These are phyloP conservation scores for Philopedon plagiatum DNA, from an alignment of 2,888 invertebrate genomes.

Conservation along the genomic window DNA sequence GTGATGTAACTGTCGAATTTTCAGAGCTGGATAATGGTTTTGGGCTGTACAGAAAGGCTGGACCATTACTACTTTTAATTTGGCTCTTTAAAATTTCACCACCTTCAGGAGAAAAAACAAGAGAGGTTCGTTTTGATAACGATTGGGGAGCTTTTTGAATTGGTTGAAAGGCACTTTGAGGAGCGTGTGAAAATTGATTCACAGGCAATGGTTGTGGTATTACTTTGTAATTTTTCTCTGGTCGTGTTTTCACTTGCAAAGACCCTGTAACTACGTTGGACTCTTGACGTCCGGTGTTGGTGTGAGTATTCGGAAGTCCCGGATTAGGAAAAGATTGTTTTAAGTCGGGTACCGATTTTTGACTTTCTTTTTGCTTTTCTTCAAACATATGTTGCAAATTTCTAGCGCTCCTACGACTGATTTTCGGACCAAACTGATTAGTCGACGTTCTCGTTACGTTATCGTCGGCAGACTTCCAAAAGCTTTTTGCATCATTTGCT, in stretches of 20 bases:
- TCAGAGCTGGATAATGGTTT: constrained; percentile 60
- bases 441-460: constrained; percentile 61
- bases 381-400: constrained; percentile 66
- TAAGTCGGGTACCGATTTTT: constrained; percentile 52
- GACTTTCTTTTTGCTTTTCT: constrained; percentile 64
- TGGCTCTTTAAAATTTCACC: constrained; percentile 57
- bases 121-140: constrained; percentile 47
- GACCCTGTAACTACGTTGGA: constrained; percentile 43
- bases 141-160: constrained; percentile 65
- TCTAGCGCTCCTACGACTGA: constrained; percentile 63
- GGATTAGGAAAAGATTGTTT: constrained; percentile 3
- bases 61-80: constrained; percentile 52
- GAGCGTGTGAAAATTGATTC: constrained; percentile 84
- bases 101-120: constrained; percentile 54
- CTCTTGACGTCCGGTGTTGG: constrained; percentile 66
- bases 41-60: constrained; percentile 66
- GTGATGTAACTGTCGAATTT: constrained; percentile 52
- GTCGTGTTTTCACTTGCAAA: constrained; percentile 60
- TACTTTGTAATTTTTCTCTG: constrained; percentile 67
- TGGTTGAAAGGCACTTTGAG: constrained; percentile 83
- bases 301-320: constrained; percentile 57
- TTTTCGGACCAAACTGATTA: constrained; percentile 65
- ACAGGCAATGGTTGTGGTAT: constrained; percentile 75
- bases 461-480: constrained; percentile 77
- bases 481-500: constrained; percentile 73